Evolutionary conservation across 1,140 invertebrate genomes (phyloP), one percentile per base, ranked within the genome.

Genomic region (Aplysia californica): DNA sequence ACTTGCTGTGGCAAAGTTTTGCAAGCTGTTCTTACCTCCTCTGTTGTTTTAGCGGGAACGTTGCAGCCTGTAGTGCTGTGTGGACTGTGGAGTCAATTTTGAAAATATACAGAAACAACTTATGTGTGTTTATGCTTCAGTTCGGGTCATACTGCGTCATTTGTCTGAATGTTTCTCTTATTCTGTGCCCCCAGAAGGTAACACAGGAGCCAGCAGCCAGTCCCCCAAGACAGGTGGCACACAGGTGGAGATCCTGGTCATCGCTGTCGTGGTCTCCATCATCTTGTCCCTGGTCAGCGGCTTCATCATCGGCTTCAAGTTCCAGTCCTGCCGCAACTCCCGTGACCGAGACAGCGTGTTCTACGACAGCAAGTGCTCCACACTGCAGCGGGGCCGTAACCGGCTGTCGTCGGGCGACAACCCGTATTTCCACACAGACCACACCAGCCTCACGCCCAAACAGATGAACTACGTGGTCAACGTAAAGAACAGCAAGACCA

Each of bases 291-390:
- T 83, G 20, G 70, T 85, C 35, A 23, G 82, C 5, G 81, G 82
- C 39, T 85, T 85, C 64, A 31, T 83, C 31, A 80, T 81, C 1
- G 84, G 84, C 35, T 85, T 80, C 75, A 84, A 79, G 77, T 81
- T 85, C 20, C 77, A 79, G 20, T 76, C 72, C 0, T 85, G 84
- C 68, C 70, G 82, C 2, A 33, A 66, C 21, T 65, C 75, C 2
- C 69, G 76, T 0, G 66, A 83, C 15, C 73, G 69, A 36, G 66
- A 73, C 56, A 75, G 82, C 69, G 56, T 75, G 3, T 76, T 75
- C 50, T 79, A 74, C 58, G 66, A 77, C 31, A 50, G 67, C 23
- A 36, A 76, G 41, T 75, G 69, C 55, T 77, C 72, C 38, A 77
- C 80, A 1, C 55, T 81, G 56, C 77, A 78, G 58, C 58, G 78